Conservation (phyloP, 2,888 invertebrate genomes). For the Metopia argyrocephala region DNA sequence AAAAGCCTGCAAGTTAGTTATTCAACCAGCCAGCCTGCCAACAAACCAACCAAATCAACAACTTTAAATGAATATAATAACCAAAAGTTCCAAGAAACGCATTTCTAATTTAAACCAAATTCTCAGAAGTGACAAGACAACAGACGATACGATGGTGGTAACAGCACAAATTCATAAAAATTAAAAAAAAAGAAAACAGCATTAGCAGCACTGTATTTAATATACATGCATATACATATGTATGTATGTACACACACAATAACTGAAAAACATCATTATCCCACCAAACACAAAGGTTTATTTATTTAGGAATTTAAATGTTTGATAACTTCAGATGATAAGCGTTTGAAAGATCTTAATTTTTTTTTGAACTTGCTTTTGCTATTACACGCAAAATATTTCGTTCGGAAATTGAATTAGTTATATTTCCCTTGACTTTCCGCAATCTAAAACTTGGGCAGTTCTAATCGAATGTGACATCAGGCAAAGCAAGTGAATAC, state of each 20-base stretch:
- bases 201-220: conserved; percentile 2
- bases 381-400: no score
- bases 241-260: neutral
- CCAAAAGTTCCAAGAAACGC: conserved; percentile 75
- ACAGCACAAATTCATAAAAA: conserved; percentile 39
- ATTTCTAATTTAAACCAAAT: conserved; percentile 77
- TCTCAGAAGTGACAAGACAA: conserved; percentile 75
- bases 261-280: neutral
- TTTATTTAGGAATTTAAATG: no score
- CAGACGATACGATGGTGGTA: conserved; percentile 64
- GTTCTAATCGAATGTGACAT: no score
- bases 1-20: conserved; percentile 18
- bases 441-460: no score
- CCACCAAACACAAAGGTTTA: no score
- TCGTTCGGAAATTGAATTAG: no score
- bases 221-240: no score
- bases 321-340: no score
- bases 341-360: no score
- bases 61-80: conserved; percentile 60
- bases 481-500: no score
- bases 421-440: no score
- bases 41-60: conserved; percentile 20
- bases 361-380: no score
- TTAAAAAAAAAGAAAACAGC: conserved; percentile 21
- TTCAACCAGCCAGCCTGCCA: conserved; percentile 8